phyloP scores from a whole-genome alignment of 1,140 invertebrate genomes.

The Drosophila nigrodunni region DNA sequence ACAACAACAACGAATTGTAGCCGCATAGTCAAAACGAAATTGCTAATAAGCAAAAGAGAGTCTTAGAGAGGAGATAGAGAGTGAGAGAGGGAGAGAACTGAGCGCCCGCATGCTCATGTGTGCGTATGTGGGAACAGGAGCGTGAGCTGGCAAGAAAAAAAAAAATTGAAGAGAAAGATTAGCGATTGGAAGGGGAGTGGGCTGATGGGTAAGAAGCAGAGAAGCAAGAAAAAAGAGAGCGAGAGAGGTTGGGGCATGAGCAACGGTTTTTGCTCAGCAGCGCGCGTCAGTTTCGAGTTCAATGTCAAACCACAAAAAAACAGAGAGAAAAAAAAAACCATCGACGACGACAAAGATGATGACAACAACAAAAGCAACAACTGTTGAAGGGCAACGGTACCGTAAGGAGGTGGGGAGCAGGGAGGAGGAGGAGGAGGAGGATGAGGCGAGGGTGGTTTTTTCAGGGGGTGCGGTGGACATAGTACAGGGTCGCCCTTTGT shows the following conservation, averaged over 20 bases:
- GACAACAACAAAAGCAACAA: slow-evolving; percentile 11
- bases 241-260: slow-evolving; percentile 12
- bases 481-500: slow-evolving; percentile 18
- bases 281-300: slow-evolving; percentile 81
- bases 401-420: background rate
- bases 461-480: background rate
- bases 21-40: slow-evolving; percentile 59
- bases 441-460: slow-evolving; percentile 1
- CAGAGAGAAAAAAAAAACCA: background rate
- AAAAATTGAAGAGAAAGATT: slow-evolving; percentile 2
- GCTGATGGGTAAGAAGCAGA: slow-evolving; percentile 7
- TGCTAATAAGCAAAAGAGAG: slow-evolving; percentile 61
- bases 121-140: slow-evolving; percentile 32
- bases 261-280: slow-evolving; percentile 72
- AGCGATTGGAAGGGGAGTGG: slow-evolving; percentile 12
- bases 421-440: background rate
- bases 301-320: slow-evolving; percentile 83
- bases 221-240: slow-evolving; percentile 15
- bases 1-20: slow-evolving; percentile 39
- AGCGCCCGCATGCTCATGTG: slow-evolving; percentile 32
- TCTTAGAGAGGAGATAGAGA: slow-evolving; percentile 13
- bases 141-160: slow-evolving; percentile 15
- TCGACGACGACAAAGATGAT: slow-evolving; percentile 2
- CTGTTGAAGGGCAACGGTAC: background rate
- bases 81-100: slow-evolving; percentile 24